Conservation (phyloP, 2,113 vertebrate genomes). For the Sander lucioperca region DNA sequence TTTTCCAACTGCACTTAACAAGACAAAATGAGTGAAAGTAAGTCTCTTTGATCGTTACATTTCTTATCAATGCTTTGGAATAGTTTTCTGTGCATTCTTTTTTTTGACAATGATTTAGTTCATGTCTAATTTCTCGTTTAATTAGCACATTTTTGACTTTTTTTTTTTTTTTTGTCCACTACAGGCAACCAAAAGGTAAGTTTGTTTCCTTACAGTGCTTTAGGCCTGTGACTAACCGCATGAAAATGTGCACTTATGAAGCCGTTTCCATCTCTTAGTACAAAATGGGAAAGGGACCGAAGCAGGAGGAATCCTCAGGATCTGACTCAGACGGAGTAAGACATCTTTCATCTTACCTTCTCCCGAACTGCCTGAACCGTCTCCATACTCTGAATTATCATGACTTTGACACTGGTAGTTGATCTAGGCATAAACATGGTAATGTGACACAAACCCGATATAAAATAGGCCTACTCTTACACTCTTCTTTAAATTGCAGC, state of each 20-base stretch:
- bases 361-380: too few species aligned
- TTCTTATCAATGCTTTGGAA: background rate
- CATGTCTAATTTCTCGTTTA: background rate
- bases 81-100: background rate
- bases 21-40: constrained; percentile 51
- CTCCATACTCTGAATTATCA: too few species aligned
- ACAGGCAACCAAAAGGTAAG: background rate
- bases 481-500: too few species aligned
- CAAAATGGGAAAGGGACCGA: rapidly evolving
- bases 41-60: constrained; percentile 21
- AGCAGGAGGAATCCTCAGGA: too few species aligned
- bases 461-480: too few species aligned
- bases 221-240: background rate
- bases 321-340: too few species aligned
- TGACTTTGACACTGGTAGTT: too few species aligned
- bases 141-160: background rate
- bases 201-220: background rate
- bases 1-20: background rate
- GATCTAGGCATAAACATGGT: too few species aligned
- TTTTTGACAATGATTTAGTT: too few species aligned
- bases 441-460: too few species aligned
- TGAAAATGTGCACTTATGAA: background rate
- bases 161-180: constrained; percentile 3
- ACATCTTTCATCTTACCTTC: too few species aligned
- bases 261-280: background rate